phyloP scores from a whole-genome alignment of 2,113 vertebrate genomes.

The Passer domesticus region DNA sequence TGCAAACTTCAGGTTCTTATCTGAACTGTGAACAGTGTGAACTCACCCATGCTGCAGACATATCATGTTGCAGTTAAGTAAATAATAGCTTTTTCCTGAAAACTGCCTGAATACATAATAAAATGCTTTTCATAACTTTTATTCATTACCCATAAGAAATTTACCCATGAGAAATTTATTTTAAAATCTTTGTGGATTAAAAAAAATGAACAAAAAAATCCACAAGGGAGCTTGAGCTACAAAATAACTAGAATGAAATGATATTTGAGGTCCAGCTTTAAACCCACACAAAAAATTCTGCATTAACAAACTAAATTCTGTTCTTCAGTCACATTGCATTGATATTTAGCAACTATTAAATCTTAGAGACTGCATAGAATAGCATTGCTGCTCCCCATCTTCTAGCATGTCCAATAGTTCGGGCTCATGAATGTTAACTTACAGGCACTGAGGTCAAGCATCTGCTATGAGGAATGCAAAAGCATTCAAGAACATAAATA shows the following conservation, averaged over 20 bases:
- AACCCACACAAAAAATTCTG: neutral
- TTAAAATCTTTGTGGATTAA: neutral
- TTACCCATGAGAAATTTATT: slow-evolving; percentile 26
- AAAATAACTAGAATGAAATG: slow-evolving; percentile 8
- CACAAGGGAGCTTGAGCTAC: neutral
- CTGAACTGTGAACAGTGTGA: neutral
- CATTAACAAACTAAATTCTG: neutral
- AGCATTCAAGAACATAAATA: neutral
- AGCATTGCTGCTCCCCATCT: neutral
- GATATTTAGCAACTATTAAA: neutral
- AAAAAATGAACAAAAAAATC: slow-evolving; percentile 35
- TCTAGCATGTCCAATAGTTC: neutral
- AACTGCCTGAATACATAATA: neutral
- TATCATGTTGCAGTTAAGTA: neutral
- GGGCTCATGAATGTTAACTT: neutral
- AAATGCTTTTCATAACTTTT: slow-evolving; percentile 28
- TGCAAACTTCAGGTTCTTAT: neutral
- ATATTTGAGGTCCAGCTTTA: slow-evolving; percentile 21
- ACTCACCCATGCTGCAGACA: neutral
- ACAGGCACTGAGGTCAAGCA: neutral
- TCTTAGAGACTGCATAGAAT: neutral
- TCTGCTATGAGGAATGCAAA: neutral
- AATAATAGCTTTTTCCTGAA: neutral
- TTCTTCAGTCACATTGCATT: neutral
- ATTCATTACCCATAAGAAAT: slow-evolving; percentile 11